phyloP scores from a whole-genome alignment of 1,140 invertebrate species.

The Heliconius nattereri region DNA sequence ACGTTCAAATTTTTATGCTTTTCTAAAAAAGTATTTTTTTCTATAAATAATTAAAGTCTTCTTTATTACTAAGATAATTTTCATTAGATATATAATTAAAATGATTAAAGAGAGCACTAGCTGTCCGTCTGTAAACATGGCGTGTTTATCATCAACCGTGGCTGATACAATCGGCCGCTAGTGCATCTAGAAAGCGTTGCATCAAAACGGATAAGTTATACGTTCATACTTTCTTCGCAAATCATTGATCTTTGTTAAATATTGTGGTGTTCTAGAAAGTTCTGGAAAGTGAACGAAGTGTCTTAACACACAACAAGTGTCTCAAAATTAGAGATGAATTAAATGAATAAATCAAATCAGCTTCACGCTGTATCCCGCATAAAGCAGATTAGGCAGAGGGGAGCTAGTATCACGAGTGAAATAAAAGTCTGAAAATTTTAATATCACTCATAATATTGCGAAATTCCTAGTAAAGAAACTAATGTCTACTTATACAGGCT shows the following conservation, averaged over 20 bases:
- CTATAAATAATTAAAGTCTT: no score
- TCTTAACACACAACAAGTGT: no score
- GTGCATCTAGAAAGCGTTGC: conserved; percentile 5
- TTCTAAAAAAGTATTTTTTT: no score
- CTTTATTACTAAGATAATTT: background rate
- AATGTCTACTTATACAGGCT: background rate
- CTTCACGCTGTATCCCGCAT: no score
- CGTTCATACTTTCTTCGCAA: conserved; percentile 5
- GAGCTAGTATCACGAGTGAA: no score
- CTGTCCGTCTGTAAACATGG: background rate
- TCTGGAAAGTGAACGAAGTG: background rate
- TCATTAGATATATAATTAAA: background rate
- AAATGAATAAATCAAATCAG: no score
- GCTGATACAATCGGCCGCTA: background rate
- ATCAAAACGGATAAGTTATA: background rate
- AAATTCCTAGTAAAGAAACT: no score
- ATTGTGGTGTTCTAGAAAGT: background rate
- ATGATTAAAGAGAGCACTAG: background rate
- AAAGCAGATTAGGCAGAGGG: no score
- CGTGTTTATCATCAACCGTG: background rate
- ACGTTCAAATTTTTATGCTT: no score
- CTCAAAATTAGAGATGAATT: no score
- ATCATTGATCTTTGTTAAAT: background rate
- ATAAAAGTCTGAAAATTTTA: no score
- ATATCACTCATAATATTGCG: no score